Evolutionary conservation across 2,888 invertebrate genomes (phyloP).

Genomic region (Nomada flava): DNA sequence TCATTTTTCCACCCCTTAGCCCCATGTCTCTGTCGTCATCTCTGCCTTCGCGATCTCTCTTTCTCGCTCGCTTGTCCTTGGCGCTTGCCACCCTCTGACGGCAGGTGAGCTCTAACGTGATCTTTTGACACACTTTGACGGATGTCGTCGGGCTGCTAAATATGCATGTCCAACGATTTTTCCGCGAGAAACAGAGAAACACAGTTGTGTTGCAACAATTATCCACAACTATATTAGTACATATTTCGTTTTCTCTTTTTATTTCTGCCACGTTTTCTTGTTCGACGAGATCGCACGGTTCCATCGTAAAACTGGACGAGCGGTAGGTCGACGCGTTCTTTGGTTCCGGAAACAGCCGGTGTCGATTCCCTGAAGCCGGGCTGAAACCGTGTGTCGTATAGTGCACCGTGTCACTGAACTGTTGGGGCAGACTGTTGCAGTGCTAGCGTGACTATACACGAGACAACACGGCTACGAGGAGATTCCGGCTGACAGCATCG

Average conservation of each 20-base stretch:
- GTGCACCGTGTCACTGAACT: constrained; percentile 65
- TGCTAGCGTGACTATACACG: constrained; percentile 65
- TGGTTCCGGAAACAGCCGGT: constrained; percentile 45
- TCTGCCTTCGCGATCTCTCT: constrained; percentile 5
- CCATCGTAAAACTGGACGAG: not conserved
- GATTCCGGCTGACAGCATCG: constrained; percentile 61
- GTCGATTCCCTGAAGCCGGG: constrained; percentile 57
- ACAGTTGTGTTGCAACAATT: not conserved
- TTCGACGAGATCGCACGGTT: not conserved
- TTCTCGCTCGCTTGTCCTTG: constrained; percentile 61
- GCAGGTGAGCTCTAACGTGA: constrained; percentile 50
- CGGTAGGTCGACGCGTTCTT: not conserved
- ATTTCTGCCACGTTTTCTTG: not conserved
- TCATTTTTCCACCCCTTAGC: constrained; percentile 63
- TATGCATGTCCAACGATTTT: not conserved
- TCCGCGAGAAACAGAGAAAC: not conserved
- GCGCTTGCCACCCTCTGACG: constrained; percentile 51
- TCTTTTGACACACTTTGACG: constrained; percentile 44
- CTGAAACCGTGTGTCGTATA: constrained; percentile 48
- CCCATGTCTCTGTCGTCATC: constrained; percentile 14
- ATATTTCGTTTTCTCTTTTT: not conserved
- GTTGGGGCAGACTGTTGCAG: constrained; percentile 65
- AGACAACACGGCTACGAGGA: constrained; percentile 57
- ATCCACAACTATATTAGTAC: not conserved
- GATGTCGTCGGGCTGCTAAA: not conserved